phyloP scores from a whole-genome alignment of 2,888 invertebrate genomes.

The Eupithecia subumbrata region DNA sequence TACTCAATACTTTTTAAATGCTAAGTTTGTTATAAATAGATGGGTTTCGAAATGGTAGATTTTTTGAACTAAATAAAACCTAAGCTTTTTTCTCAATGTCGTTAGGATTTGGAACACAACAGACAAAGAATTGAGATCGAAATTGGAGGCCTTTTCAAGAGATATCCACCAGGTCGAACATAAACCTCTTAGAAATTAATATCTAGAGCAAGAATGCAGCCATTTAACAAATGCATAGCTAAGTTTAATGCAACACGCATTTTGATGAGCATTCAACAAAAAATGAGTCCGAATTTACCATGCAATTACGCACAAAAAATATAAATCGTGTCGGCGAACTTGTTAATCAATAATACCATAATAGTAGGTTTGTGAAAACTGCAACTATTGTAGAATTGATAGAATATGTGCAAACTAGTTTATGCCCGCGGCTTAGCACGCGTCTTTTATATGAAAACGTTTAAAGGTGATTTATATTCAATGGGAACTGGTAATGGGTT shows the following conservation, averaged over 20 bases:
- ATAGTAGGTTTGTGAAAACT: background rate
- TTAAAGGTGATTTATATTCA: too few species aligned
- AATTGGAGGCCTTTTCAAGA: background rate
- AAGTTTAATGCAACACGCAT: slow-evolving; percentile 1
- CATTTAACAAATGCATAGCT: background rate
- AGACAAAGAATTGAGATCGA: background rate
- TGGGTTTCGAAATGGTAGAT: too few species aligned
- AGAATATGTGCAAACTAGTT: background rate
- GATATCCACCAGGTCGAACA: background rate
- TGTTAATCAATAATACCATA: slow-evolving; percentile 6
- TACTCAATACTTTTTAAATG: background rate
- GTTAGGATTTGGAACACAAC: background rate
- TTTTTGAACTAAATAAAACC: too few species aligned
- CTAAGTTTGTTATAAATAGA: too few species aligned
- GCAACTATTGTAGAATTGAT: background rate
- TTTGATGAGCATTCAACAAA: slow-evolving; percentile 12
- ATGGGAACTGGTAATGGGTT: too few species aligned
- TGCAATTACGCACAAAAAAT: slow-evolving; percentile 33
- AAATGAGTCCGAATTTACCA: slow-evolving; percentile 32
- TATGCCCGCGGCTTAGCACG: too few species aligned
- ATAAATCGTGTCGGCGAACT: background rate
- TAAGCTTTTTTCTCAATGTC: background rate
- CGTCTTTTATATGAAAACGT: too few species aligned
- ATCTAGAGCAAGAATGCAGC: slow-evolving; percentile 1
- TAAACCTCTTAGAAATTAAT: background rate